Evolutionary conservation across 2,888 invertebrate species (phyloP).

Genomic region (Drosophila affinis): DNA sequence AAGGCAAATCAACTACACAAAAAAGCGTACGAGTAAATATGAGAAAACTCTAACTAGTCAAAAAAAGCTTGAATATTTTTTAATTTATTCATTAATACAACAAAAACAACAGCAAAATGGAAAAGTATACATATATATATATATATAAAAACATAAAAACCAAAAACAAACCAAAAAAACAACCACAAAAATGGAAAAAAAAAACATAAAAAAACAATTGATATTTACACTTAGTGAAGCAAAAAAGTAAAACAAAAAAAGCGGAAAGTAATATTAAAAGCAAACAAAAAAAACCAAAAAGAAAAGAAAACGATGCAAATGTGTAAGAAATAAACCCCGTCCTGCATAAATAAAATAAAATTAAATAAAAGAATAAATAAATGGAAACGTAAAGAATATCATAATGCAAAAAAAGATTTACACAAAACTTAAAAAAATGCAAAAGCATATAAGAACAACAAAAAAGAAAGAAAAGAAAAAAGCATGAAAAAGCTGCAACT

Average conservation of each 20-base stretch:
- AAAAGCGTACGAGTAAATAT: constrained; percentile 27
- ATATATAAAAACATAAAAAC: constrained; percentile 44
- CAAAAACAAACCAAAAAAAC: constrained; percentile 25
- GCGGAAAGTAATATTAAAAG: constrained; percentile 42
- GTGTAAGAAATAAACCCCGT: constrained; percentile 82
- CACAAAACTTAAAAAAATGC: constrained; percentile 70
- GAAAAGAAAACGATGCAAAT: constrained; percentile 70
- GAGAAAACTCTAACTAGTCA: constrained; percentile 73
- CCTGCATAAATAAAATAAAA: constrained; percentile 82
- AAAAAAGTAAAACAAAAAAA: constrained; percentile 61
- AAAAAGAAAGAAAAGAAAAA: constrained; percentile 57
- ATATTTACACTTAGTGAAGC: constrained; percentile 82
- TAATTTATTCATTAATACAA: constrained; percentile 76
- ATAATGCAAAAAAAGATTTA: constrained; percentile 74
- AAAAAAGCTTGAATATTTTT: constrained; percentile 79
- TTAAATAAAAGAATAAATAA: constrained; percentile 67
- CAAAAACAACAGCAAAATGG: constrained; percentile 53
- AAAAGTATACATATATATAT: constrained; percentile 57
- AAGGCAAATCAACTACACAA: constrained; percentile 50
- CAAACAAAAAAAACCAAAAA: constrained; percentile 48
- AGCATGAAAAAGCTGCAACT: constrained; percentile 60
- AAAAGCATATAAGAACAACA: constrained; percentile 52
- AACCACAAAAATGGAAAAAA: constrained; percentile 23
- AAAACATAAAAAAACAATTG: constrained; percentile 66
- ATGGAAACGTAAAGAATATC: constrained; percentile 64